Evolutionary conservation across 2,113 vertebrate species (phyloP).

Genomic region (Isurus oxyrinchus): DNA sequence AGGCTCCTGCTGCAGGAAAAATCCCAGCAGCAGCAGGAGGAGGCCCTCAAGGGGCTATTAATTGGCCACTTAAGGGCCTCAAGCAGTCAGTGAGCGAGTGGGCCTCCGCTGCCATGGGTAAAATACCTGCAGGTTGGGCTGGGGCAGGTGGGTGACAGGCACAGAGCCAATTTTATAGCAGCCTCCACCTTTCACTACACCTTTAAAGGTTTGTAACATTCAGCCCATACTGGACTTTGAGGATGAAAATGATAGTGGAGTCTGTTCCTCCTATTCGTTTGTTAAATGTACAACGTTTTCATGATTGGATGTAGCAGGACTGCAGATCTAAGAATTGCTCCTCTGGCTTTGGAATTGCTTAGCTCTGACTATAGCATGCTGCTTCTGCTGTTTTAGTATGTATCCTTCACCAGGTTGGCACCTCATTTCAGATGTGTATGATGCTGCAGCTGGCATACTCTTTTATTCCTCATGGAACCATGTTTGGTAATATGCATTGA

Average conservation of each 20-base stretch:
- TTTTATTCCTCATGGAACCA: not conserved
- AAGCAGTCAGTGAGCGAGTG: no score
- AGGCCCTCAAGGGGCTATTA: no score
- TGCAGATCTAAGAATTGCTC: not conserved
- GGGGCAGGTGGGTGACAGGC: no score
- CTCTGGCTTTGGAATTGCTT: not conserved
- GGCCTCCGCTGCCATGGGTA: no score
- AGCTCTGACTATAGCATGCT: not conserved
- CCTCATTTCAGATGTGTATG: not conserved
- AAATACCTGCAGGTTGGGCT: no score
- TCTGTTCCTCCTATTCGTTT: not conserved
- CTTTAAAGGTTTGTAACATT: no score
- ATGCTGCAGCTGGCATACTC: not conserved
- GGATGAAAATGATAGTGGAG: not conserved
- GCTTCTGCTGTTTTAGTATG: not conserved
- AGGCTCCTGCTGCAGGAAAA: no score
- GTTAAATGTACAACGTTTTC: not conserved
- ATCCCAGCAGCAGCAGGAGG: no score
- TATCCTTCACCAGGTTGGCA: not conserved
- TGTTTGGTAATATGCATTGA: not conserved
- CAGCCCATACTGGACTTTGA: not conserved
- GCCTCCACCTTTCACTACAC: no score
- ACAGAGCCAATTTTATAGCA: no score
- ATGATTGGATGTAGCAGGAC: not conserved
- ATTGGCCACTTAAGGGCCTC: no score